phyloP scores from a whole-genome alignment of 2,888 invertebrate species.

The Chrysolina oricalcia region DNA sequence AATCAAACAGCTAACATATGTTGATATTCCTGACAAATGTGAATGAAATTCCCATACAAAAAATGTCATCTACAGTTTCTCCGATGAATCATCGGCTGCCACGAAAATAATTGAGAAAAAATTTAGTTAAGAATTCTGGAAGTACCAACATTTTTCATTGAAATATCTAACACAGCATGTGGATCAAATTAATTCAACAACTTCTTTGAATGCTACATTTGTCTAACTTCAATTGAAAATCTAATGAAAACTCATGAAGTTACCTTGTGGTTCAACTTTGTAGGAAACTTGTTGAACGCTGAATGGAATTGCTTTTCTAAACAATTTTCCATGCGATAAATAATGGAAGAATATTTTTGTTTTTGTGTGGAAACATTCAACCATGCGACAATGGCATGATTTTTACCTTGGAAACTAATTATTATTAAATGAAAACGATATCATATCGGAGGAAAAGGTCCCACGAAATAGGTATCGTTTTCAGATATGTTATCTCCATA shows the following conservation, averaged over 20 bases:
- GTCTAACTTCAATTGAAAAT: too few species aligned
- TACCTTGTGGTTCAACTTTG: too few species aligned
- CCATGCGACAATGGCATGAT: conserved; percentile 3
- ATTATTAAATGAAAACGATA: background rate
- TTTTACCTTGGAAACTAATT: background rate
- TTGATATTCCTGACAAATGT: background rate
- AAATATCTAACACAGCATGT: too few species aligned
- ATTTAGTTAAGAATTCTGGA: too few species aligned
- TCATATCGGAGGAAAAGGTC: background rate
- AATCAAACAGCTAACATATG: background rate
- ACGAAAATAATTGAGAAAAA: too few species aligned
- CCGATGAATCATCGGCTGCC: too few species aligned
- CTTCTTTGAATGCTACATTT: too few species aligned
- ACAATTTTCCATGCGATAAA: background rate
- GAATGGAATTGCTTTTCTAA: background rate
- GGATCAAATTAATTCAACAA: too few species aligned
- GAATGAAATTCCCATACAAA: background rate
- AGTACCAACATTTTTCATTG: too few species aligned
- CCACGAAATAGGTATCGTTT: background rate
- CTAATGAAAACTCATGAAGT: too few species aligned
- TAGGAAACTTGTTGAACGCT: background rate
- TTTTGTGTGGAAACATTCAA: background rate
- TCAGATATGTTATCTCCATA: background rate
- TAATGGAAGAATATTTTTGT: background rate
- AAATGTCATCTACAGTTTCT: too few species aligned